Percentiles rank a stretch among this genome's conserved stretches.
These are phyloP conservation scores for Rhinatrema bivittatum DNA, from an alignment of 2,797 vertebrate genomes.

Conservation along the genomic window DNA sequence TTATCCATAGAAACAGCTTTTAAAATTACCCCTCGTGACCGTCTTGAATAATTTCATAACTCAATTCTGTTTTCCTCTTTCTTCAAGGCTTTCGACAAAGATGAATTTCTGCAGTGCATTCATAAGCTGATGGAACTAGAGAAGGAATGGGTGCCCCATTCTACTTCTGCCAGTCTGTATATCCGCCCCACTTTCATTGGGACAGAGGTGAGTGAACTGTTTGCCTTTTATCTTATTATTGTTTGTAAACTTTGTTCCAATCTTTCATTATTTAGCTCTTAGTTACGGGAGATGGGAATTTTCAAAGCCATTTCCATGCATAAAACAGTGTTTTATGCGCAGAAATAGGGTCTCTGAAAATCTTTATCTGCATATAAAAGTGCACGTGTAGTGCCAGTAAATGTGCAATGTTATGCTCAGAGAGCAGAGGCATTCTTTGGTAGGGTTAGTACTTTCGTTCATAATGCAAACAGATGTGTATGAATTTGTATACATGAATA, in stretches of 20 bases:
- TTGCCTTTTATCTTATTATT: no score
- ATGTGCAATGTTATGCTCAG: no score
- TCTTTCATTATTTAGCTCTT: neutral
- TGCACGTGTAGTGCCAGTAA: no score
- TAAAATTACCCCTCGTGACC: no score
- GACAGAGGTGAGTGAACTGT: conserved; percentile 63
- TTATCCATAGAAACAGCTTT: no score
- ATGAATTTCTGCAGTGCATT: conserved; percentile 79
- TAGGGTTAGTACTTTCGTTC: no score
- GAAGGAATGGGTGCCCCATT: conserved; percentile 75
- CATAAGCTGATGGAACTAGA: conserved; percentile 73
- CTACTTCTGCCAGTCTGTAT: conserved; percentile 68
- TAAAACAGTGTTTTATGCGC: neutral
- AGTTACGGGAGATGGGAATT: neutral
- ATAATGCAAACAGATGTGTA: no score
- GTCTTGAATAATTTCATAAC: no score
- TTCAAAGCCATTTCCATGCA: neutral
- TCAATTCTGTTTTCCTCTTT: no score
- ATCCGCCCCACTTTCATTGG: conserved; percentile 80
- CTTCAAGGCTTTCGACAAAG: conserved; percentile 68
- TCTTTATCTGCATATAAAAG: accelerated
- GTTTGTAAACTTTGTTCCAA: neutral
- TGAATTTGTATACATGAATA: no score
- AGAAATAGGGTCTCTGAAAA: no score
- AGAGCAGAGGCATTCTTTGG: no score